Conservation (phyloP, 2,113 vertebrate genomes). For the Lampris incognitus region DNA sequence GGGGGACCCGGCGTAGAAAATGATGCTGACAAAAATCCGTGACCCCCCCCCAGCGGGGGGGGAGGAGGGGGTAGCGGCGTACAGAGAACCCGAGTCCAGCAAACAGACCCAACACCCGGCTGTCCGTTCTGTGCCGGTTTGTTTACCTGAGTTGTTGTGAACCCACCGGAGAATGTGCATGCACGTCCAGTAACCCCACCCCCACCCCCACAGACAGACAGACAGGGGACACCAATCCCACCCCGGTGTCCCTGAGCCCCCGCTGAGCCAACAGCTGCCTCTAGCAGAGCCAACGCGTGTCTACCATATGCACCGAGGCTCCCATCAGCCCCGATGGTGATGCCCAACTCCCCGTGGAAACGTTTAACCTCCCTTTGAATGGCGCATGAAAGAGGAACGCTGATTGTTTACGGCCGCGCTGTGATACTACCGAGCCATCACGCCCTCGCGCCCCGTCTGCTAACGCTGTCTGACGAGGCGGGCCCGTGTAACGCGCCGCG, state of each 20-base stretch:
- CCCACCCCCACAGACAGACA: slow-evolving; percentile 38
- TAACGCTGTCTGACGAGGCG: slow-evolving; percentile 52
- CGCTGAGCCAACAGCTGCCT: slow-evolving; percentile 78
- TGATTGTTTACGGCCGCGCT: slow-evolving; percentile 36
- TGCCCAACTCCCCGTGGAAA: slow-evolving; percentile 35
- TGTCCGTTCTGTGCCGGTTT: slow-evolving; percentile 35
- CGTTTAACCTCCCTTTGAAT: slow-evolving; percentile 28
- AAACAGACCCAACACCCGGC: slow-evolving; percentile 1
- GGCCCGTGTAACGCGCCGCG: slow-evolving; percentile 18
- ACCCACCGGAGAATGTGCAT: slow-evolving; percentile 2
- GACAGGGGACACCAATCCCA: slow-evolving; percentile 32
- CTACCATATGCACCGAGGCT: slow-evolving; percentile 66
- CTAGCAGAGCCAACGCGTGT: slow-evolving; percentile 53
- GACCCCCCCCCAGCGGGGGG: slow-evolving; percentile 6
- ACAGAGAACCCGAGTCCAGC: neutral
- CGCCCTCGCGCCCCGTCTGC: slow-evolving; percentile 24
- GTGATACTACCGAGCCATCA: slow-evolving; percentile 55
- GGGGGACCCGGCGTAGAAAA: slow-evolving; percentile 30
- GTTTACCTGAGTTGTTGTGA: neutral
- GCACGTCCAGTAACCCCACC: slow-evolving; percentile 16
- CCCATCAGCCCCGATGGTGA: slow-evolving; percentile 38
- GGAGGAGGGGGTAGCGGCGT: neutral
- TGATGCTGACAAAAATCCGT: slow-evolving; percentile 33
- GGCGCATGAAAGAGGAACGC: slow-evolving; percentile 23
- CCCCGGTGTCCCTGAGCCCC: slow-evolving; percentile 48